phyloP scores from a whole-genome alignment of 2,113 vertebrate species.

The Osmerus mordax region DNA sequence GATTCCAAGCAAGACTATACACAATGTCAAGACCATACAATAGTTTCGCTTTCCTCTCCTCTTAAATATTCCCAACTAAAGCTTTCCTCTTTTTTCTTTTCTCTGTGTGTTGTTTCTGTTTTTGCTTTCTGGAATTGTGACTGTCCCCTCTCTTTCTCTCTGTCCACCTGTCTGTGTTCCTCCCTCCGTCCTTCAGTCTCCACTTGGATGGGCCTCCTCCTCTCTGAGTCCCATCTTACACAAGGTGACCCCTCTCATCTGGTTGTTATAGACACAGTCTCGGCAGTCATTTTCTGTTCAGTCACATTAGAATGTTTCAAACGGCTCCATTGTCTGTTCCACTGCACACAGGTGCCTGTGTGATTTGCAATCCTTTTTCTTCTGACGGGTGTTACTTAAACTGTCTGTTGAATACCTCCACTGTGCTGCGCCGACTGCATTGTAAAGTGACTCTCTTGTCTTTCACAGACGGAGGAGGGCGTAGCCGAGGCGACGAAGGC shows the following conservation, averaged over 20 bases:
- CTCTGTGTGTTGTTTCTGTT: slow-evolving; percentile 1
- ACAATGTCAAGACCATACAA: slow-evolving; percentile 1
- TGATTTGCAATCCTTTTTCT: neutral
- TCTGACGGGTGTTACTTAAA: slow-evolving; percentile 23
- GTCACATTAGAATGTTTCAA: neutral
- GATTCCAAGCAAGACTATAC: neutral
- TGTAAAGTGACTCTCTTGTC: neutral
- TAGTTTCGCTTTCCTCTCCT: slow-evolving; percentile 22
- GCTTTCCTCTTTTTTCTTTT: slow-evolving; percentile 18
- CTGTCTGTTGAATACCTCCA: neutral
- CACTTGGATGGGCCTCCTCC: slow-evolving; percentile 85
- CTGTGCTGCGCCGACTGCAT: neutral
- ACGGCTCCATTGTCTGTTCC: neutral
- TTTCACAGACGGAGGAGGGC: slow-evolving; percentile 40
- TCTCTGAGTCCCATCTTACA: slow-evolving; percentile 74
- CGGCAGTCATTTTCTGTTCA: neutral
- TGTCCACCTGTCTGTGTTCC: slow-evolving; percentile 43
- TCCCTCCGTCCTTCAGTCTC: slow-evolving; percentile 74
- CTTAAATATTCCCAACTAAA: slow-evolving; percentile 20
- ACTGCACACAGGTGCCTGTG: neutral
- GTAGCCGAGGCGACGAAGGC: slow-evolving; percentile 51
- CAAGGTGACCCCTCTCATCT: slow-evolving; percentile 78
- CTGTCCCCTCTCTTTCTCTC: slow-evolving; percentile 64
- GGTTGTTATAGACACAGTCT: slow-evolving; percentile 12
- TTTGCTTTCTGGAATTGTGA: neutral